Evolutionary conservation across 37 sponge, comb jelly and placozoan genomes (phyloP).

Genomic region (Theonella swinhoei): DNA sequence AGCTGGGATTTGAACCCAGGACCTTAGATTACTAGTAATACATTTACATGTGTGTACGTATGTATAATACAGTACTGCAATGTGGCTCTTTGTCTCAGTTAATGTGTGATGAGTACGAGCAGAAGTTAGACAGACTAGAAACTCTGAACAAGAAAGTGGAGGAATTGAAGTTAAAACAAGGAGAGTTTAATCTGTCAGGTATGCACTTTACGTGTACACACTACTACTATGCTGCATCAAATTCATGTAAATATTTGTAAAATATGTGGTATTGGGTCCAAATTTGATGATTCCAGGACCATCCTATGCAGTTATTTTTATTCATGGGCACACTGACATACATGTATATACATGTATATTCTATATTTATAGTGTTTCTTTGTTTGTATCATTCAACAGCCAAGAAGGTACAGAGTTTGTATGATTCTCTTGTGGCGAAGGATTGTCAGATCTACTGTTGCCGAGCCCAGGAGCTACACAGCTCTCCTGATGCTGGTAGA

Average conservation of each 20-base stretch:
- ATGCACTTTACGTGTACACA: neutral
- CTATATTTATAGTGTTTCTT: neutral
- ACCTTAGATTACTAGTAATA: neutral
- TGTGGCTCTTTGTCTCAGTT: slow-evolving; percentile 36
- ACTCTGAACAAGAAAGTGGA: slow-evolving; percentile 50
- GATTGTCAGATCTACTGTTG: slow-evolving; percentile 72
- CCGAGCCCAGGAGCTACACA: slow-evolving; percentile 55
- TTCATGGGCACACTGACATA: neutral
- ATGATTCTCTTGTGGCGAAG: slow-evolving; percentile 59
- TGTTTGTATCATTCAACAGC: slow-evolving; percentile 25
- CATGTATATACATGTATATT: neutral
- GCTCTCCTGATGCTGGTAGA: slow-evolving; percentile 5
- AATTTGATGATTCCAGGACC: no score
- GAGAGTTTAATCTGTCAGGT: slow-evolving; percentile 59
- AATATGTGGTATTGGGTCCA: no score
- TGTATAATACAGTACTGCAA: neutral
- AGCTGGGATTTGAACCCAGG: no score
- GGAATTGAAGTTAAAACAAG: slow-evolving; percentile 38
- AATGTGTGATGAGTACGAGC: slow-evolving; percentile 65
- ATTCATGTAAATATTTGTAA: no score
- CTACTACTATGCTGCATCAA: no score
- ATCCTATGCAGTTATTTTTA: neutral
- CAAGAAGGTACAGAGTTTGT: slow-evolving; percentile 62
- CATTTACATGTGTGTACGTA: neutral
- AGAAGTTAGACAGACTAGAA: slow-evolving; percentile 53